Percentiles rank a stretch among this genome's conserved stretches.
phyloP scores from a whole-genome alignment of 2,797 vertebrate species.

The Manis pentadactyla region DNA sequence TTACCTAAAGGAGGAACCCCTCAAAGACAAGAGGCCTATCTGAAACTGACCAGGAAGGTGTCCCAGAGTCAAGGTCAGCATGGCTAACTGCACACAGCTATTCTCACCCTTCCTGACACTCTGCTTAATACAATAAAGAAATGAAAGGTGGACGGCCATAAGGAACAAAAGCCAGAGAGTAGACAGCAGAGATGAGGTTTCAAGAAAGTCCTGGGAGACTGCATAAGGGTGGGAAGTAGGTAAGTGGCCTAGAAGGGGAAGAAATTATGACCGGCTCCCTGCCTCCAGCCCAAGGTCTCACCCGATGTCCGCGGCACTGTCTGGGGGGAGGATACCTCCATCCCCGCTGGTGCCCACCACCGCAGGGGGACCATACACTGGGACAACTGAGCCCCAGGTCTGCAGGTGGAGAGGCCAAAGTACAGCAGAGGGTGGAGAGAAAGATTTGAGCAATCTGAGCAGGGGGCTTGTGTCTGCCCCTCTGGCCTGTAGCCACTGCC shows the following conservation, averaged over 20 bases:
- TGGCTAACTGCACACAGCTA: background rate
- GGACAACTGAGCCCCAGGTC: background rate
- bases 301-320: background rate
- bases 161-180: background rate
- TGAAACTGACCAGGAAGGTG: background rate
- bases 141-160: background rate
- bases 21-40: background rate
- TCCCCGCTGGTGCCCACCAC: background rate
- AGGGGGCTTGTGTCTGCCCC: too few relatives aligned
- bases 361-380: background rate
- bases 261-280: background rate
- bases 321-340: accelerated
- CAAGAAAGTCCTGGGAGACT: background rate
- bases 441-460: background rate
- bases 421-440: background rate
- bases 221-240: background rate
- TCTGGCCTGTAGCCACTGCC: background rate
- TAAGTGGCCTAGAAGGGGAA: background rate
- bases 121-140: background rate
- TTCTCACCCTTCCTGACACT: background rate
- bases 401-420: background rate
- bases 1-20: background rate
- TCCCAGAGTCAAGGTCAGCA: too few relatives aligned
- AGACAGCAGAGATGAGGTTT: background rate
- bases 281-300: background rate